Conservation (phyloP, 2,888 invertebrate genomes). For the Acanthococcus lagerstroemiae region DNA sequence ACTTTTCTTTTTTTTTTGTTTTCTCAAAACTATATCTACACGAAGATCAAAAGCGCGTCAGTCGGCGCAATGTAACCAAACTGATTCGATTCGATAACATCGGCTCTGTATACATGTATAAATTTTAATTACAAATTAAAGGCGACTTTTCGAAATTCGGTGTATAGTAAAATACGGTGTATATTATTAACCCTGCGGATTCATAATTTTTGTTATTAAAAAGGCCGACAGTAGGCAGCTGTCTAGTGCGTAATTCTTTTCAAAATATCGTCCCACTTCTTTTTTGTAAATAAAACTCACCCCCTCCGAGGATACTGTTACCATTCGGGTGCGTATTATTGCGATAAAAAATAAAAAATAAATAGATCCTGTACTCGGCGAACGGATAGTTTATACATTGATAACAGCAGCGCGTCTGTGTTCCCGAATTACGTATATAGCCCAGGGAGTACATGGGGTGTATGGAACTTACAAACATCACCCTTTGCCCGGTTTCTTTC, state of each 20-base stretch:
- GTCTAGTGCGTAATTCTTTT: conserved; percentile 12
- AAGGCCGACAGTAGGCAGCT: conserved; percentile 14
- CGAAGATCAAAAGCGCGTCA: too few relatives aligned
- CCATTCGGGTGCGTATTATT: conserved; percentile 8
- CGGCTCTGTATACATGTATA: too few relatives aligned
- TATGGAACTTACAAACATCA: conserved; percentile 6
- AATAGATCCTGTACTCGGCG: neutral
- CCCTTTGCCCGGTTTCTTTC: conserved; percentile 16
- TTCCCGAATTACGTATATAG: neutral
- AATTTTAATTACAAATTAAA: neutral
- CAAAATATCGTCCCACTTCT: conserved; percentile 13
- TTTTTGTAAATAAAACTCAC: conserved; percentile 26
- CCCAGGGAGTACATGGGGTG: neutral
- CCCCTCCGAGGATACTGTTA: conserved; percentile 27
- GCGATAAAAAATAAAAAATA: conserved; percentile 12
- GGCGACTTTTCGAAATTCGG: neutral
- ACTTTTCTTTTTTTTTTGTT: too few relatives aligned
- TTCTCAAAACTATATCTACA: too few relatives aligned
- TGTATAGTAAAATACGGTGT: too few relatives aligned
- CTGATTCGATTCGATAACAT: too few relatives aligned
- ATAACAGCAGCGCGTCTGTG: neutral
- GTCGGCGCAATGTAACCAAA: too few relatives aligned
- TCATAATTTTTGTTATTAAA: conserved; percentile 1
- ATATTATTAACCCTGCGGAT: conserved; percentile 4
- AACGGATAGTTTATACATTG: neutral